Evolutionary conservation across 2,113 vertebrate genomes (phyloP).

Genomic region (Notiomystis cincta): DNA sequence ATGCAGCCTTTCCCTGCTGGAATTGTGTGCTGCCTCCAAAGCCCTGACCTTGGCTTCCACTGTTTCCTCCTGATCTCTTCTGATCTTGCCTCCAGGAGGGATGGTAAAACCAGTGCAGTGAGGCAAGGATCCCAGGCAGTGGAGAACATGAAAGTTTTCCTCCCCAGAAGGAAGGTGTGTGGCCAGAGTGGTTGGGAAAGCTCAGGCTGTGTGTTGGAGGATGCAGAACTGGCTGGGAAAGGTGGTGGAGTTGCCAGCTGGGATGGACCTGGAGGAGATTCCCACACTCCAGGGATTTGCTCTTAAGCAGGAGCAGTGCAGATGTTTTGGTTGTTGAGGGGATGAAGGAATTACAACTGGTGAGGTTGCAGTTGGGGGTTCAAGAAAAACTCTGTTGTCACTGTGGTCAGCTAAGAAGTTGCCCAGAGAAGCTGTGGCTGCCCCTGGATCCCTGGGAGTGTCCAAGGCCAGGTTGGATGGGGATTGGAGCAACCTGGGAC

Average conservation of each 20-base stretch:
- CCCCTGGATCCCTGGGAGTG: not conserved
- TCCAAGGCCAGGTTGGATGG: not conserved
- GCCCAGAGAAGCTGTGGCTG: not conserved
- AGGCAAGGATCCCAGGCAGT: not conserved
- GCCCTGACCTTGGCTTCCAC: not conserved
- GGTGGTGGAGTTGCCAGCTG: not conserved
- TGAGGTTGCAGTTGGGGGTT: not conserved
- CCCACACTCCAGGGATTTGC: not conserved
- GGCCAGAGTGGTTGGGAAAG: not conserved
- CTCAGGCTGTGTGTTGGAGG: not conserved
- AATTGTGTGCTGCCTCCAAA: not conserved
- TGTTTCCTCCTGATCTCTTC: not conserved
- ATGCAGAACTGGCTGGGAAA: not conserved
- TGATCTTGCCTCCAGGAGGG: not conserved
- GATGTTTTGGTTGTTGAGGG: not conserved
- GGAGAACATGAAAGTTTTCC: not conserved
- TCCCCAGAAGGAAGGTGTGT: not conserved
- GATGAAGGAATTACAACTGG: not conserved
- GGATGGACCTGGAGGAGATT: not conserved
- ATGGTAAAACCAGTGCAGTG: not conserved
- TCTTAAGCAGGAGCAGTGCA: not conserved
- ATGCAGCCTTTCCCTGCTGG: not conserved
- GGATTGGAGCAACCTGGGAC: not conserved
- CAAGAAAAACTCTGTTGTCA: accelerated
- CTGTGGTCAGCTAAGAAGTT: not conserved